Conservation (phyloP, 2,113 vertebrate genomes). For the Micromys minutus region DNA sequence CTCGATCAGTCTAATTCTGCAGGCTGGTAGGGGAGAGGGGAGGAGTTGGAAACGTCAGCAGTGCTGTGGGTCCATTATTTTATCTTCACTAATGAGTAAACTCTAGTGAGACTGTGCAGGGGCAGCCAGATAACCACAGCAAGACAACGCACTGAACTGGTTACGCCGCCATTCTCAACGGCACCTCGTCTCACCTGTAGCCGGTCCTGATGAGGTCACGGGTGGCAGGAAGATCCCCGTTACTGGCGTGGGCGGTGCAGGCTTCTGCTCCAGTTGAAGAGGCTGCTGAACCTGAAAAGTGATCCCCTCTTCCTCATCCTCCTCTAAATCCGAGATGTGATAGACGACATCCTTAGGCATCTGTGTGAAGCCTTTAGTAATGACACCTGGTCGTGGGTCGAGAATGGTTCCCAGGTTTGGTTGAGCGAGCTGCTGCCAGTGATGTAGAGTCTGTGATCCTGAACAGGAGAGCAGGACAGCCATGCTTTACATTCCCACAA, state of each 20-base stretch:
- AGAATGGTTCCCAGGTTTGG: slow-evolving; percentile 97
- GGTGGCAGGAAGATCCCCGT: slow-evolving; percentile 85
- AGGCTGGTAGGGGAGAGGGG: neutral
- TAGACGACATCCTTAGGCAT: slow-evolving; percentile 89
- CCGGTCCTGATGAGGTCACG: slow-evolving; percentile 76
- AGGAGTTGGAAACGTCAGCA: neutral
- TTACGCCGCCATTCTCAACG: neutral
- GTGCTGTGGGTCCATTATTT: neutral
- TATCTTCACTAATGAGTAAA: neutral
- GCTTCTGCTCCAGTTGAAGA: slow-evolving; percentile 84
- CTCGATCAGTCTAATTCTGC: neutral
- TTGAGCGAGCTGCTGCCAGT: slow-evolving; percentile 98
- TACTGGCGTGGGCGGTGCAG: slow-evolving; percentile 68
- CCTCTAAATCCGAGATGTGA: slow-evolving; percentile 94
- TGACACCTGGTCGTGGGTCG: slow-evolving; percentile 95
- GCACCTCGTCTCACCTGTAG: slow-evolving; percentile 82
- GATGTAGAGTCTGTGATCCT: slow-evolving; percentile 98
- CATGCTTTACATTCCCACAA: slow-evolving; percentile 14
- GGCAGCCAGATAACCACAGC: neutral
- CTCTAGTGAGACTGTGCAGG: neutral
- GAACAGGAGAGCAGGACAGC: slow-evolving; percentile 19
- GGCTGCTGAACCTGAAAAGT: slow-evolving; percentile 90
- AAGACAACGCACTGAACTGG: neutral
- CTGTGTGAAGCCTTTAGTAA: slow-evolving; percentile 96
- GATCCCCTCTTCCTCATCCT: slow-evolving; percentile 93